Conservation (phyloP, 2,888 invertebrate species). For the Callosobruchus maculatus region DNA sequence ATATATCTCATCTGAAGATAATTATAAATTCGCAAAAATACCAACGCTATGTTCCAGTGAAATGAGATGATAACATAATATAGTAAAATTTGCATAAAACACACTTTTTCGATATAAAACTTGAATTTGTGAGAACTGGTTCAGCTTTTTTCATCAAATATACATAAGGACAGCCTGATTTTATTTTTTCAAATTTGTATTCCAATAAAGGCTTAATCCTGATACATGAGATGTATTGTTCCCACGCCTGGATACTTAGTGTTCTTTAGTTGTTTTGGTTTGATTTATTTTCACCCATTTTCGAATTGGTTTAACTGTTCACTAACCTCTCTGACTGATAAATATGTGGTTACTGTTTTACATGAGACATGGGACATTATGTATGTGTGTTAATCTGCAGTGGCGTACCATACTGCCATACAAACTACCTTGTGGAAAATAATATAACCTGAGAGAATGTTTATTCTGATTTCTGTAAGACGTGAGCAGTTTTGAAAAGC, state of each 20-base stretch:
- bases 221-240: neutral
- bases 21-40: neutral
- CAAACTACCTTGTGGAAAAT: neutral
- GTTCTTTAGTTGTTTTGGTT: neutral
- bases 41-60: neutral
- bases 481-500: too few species aligned
- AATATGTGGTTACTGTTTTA: neutral
- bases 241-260: neutral
- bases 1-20: neutral
- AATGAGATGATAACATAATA: neutral
- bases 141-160: neutral
- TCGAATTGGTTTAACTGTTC: neutral
- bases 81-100: neutral
- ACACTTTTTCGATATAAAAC: neutral
- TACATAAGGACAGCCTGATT: neutral
- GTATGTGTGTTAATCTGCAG: neutral
- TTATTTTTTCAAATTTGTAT: neutral
- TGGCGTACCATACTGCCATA: neutral
- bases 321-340: neutral
- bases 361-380: neutral
- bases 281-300: neutral
- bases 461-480: too few species aligned
- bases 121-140: neutral
- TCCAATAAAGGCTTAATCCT: neutral
- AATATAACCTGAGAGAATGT: too few species aligned